phyloP scores from a whole-genome alignment of 2,888 invertebrate species.

The Coelogynopora nodosa region DNA sequence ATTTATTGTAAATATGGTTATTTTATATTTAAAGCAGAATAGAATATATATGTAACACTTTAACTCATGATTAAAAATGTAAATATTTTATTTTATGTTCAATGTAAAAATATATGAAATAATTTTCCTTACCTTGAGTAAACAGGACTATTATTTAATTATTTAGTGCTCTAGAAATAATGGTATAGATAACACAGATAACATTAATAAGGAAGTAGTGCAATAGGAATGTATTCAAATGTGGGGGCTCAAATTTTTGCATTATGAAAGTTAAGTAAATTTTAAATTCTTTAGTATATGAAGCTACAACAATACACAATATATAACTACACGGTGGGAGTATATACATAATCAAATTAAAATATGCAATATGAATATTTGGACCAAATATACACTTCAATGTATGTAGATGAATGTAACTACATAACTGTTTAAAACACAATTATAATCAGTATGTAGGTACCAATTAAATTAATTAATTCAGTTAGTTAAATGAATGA shows the following conservation, averaged over 20 bases:
- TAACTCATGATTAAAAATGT: no score
- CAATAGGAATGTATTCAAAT: background rate
- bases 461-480: background rate
- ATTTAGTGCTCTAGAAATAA: no score
- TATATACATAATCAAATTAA: background rate
- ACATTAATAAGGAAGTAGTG: no score
- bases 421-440: background rate
- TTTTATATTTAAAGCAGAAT: no score
- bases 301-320: background rate
- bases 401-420: background rate
- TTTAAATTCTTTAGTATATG: background rate
- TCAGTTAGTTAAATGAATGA: background rate
- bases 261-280: background rate
- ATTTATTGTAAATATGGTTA: no score
- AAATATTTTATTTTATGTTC: no score
- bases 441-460: background rate
- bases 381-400: background rate
- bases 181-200: no score
- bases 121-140: no score
- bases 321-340: background rate
- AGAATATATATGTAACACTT: no score
- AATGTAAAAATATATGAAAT: no score
- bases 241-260: background rate
- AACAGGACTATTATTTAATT: no score
- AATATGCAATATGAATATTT: background rate